Evolutionary conservation across 2,797 vertebrate species (phyloP).

Genomic region (Pipistrellus pygmaeus): DNA sequence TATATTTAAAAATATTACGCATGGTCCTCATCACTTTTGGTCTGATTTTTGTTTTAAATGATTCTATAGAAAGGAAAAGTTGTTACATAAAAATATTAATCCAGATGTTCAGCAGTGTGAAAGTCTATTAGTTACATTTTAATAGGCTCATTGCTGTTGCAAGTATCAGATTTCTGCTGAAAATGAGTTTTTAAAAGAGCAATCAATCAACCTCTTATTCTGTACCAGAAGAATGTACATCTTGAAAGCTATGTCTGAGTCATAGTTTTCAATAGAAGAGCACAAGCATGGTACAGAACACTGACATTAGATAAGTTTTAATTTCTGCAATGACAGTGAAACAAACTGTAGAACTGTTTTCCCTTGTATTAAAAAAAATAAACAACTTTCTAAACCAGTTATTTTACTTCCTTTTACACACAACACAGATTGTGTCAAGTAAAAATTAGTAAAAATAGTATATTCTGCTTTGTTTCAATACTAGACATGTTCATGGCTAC

Average conservation of each 20-base stretch:
- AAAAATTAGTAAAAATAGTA: background rate
- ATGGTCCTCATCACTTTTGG: background rate
- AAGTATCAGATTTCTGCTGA: background rate
- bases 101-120: background rate
- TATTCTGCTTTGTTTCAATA: background rate
- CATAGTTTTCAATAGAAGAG: background rate
- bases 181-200: slow-evolving; percentile 1
- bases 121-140: slow-evolving; percentile 9
- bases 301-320: background rate
- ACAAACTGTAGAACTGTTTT: background rate
- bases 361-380: background rate
- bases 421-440: background rate
- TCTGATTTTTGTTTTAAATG: background rate
- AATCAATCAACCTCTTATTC: background rate
- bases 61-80: background rate
- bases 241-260: background rate
- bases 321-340: background rate
- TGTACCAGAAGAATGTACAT: background rate
- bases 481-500: background rate
- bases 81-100: background rate
- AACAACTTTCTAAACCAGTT: background rate
- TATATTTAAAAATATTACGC: background rate
- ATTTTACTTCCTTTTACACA: background rate
- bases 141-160: background rate
- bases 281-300: background rate